Percentiles rank a stretch among this genome's conserved stretches.
Evolutionary conservation across 2,888 invertebrate species (phyloP).

Genomic region (Anoncus sp.): DNA sequence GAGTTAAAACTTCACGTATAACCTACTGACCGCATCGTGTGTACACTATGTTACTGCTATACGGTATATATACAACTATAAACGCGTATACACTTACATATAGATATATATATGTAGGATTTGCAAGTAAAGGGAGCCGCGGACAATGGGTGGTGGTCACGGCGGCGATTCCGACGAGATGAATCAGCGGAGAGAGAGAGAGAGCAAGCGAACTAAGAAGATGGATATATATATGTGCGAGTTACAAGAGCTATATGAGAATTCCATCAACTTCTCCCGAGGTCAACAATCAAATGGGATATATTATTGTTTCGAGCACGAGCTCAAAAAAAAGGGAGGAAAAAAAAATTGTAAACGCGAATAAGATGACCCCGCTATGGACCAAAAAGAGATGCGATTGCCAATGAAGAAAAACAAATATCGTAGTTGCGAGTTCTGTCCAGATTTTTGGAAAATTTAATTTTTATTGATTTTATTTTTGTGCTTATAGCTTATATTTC

Average conservation of each 20-base stretch:
- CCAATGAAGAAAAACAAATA: neutral
- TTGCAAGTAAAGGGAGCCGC: slow-evolving; percentile 48
- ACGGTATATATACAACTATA: slow-evolving; percentile 1
- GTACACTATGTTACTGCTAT: no score
- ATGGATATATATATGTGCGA: neutral
- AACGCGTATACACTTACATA: slow-evolving; percentile 23
- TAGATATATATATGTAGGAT: neutral
- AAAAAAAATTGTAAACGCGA: neutral
- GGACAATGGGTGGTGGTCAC: slow-evolving; percentile 67
- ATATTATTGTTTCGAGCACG: slow-evolving; percentile 8
- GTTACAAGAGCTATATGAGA: slow-evolving; percentile 27
- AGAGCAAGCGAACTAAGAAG: slow-evolving; percentile 4
- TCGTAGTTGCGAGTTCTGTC: neutral
- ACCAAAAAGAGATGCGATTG: neutral
- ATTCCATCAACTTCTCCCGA: slow-evolving; percentile 56
- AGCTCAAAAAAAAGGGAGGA: neutral
- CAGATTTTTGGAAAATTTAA: no score
- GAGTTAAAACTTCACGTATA: slow-evolving; percentile 72
- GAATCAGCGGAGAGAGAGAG: slow-evolving; percentile 56
- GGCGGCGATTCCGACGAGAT: slow-evolving; percentile 59
- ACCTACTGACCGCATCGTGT: slow-evolving; percentile 74
- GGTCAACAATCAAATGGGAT: slow-evolving; percentile 51
- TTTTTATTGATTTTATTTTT: no score
- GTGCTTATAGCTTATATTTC: no score
- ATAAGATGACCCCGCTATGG: neutral